Evolutionary conservation across 1,140 invertebrate species (phyloP).

Genomic region (Glossosoma conforme): DNA sequence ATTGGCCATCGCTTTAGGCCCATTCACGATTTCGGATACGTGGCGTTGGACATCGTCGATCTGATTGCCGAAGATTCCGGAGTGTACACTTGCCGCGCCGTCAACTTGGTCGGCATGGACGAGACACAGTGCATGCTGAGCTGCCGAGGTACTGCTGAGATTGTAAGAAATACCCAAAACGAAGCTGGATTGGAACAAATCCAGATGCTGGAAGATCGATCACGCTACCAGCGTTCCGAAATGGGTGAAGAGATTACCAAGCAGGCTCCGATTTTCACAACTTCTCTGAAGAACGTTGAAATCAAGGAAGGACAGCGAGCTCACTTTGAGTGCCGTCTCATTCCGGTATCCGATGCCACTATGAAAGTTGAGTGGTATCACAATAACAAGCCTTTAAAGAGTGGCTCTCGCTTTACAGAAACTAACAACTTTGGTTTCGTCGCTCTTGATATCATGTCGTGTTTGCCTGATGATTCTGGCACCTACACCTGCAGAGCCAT

Average conservation of each 20-base stretch:
- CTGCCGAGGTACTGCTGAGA: slow-evolving; percentile 70
- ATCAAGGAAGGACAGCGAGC: slow-evolving; percentile 93
- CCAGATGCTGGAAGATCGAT: slow-evolving; percentile 79
- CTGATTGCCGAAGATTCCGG: slow-evolving; percentile 91
- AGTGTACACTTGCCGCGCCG: slow-evolving; percentile 88
- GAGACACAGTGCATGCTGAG: slow-evolving; percentile 71
- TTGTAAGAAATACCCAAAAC: slow-evolving; percentile 78
- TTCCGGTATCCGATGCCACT: slow-evolving; percentile 92
- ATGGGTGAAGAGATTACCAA: slow-evolving; percentile 75
- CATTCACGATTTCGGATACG: slow-evolving; percentile 94
- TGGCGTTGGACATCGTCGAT: slow-evolving; percentile 86
- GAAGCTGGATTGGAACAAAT: slow-evolving; percentile 81
- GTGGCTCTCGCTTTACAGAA: slow-evolving; percentile 83
- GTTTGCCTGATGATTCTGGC: slow-evolving; percentile 86
- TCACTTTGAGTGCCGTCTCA: slow-evolving; percentile 92
- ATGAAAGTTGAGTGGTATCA: slow-evolving; percentile 99
- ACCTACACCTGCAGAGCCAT: slow-evolving; percentile 85
- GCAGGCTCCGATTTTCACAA: slow-evolving; percentile 87
- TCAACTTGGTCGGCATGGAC: slow-evolving; percentile 81
- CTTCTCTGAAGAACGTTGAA: slow-evolving; percentile 82
- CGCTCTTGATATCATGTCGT: slow-evolving; percentile 86
- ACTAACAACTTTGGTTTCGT: slow-evolving; percentile 94
- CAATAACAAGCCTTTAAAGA: slow-evolving; percentile 83
- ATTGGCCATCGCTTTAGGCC: slow-evolving; percentile 88
- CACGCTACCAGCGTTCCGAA: slow-evolving; percentile 68